Base-by-base conservation (phyloP, 2,797 vertebrate species). In the Crenuchus spilurus region DNA sequence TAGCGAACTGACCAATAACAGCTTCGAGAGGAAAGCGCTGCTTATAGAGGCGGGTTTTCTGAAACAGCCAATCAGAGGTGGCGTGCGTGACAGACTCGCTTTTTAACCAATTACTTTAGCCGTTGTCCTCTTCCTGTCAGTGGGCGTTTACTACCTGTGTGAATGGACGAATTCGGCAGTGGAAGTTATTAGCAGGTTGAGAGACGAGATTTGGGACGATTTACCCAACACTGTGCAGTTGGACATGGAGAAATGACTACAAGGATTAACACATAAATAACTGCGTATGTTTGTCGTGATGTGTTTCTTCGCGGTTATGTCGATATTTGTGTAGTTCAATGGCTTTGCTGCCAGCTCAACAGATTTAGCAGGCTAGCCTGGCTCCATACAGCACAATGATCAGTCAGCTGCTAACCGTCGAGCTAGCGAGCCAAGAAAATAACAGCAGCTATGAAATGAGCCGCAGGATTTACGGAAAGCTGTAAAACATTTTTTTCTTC, bases 121-220 rank as follows among this genome's bases (percentile, higher is more conserved):
- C 1, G 13, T 14, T 4, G 24, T 80, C 72, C 51, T 58, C 80
- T 85, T 88, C 86, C 86, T 79, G 79, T 84, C 58, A 42, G 75
- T 54, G 79, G 82, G 79, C 67, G 82, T 84, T 84, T 84, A 79
- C 84, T 88, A 84, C 86, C 85, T 82, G 84, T 86, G 85, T 84
- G 77, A 85, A 85, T 83, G 79, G 81, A 74, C 46, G 71, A 70
- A 78, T 74, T 79, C 71, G 72, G 82, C 69, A 81, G 80, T 79
- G 80, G 77, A 82, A 88, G 78, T 82, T 83, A 65, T 67, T 37
- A 78, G 80, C 79, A 62, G 80, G 74, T 51, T 76, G 63, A n/a
- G 57, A 61, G 61, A 55, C 55, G 44, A 82, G 75, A 33, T 67
- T 74, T 69, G 24, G 41, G 37, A 58, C 80, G 61, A 70, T 60